These are phyloP conservation scores for Pomatorhinus ruficollis DNA, from an alignment of 2,113 vertebrate genomes.

Conservation along the genomic window DNA sequence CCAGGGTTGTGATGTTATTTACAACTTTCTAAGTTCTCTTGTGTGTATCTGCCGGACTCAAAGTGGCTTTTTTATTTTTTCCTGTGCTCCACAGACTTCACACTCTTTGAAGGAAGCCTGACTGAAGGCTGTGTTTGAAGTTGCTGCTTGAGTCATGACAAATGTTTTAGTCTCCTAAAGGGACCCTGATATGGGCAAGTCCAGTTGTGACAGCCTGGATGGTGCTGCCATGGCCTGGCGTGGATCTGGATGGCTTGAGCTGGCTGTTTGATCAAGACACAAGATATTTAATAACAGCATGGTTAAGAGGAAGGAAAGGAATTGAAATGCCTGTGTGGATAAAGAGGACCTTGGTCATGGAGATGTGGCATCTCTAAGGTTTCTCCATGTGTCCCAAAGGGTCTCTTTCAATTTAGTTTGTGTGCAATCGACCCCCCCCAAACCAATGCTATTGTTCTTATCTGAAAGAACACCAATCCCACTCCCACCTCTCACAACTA, in stretches of 20 bases:
- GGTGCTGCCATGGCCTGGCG: background rate
- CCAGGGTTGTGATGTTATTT: slow-evolving; percentile 34
- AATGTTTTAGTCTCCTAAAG: background rate
- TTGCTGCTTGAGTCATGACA: background rate
- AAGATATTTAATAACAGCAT: background rate
- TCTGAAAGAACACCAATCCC: background rate
- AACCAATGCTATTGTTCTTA: background rate
- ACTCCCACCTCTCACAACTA: background rate
- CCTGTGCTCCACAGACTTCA: background rate
- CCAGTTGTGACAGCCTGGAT: background rate
- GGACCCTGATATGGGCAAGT: background rate
- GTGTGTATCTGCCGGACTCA: background rate
- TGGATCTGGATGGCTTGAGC: background rate
- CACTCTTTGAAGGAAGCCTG: slow-evolving; percentile 12
- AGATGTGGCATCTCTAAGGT: background rate
- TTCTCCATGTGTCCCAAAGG: background rate
- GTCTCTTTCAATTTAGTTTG: background rate
- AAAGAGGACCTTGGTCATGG: background rate
- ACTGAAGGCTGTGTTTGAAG: background rate
- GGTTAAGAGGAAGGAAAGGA: background rate
- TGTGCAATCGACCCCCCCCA: background rate
- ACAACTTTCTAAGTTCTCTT: slow-evolving; percentile 15
- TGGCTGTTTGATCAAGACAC: background rate
- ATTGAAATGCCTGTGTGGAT: background rate
- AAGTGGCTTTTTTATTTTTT: slow-evolving; percentile 39